Conservation (phyloP, 1,140 invertebrate species). For the Conopomorpha cramerella region DNA sequence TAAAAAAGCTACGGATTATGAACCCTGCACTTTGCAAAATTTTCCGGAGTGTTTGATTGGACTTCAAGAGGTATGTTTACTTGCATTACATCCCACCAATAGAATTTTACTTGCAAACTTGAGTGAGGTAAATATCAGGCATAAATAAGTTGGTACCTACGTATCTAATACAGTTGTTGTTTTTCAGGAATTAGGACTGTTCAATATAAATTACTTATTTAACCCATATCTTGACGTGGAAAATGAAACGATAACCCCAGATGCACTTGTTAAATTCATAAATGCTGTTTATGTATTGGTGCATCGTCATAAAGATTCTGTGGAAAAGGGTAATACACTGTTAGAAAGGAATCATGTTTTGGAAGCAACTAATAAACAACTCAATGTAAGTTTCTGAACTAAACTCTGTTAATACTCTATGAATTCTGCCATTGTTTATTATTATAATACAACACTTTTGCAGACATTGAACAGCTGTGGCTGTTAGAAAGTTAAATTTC, state of each 20-base stretch:
- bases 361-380: conserved; percentile 35
- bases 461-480: too few relatives aligned
- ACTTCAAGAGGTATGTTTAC: conserved; percentile 26
- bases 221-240: conserved; percentile 37
- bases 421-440: background rate
- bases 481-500: too few relatives aligned
- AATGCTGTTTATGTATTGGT: conserved; percentile 36
- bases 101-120: too few relatives aligned
- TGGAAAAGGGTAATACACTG: conserved; percentile 24
- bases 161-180: conserved; percentile 3
- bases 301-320: conserved; percentile 26
- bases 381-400: conserved; percentile 23
- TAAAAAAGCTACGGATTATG: conserved; percentile 35
- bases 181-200: conserved; percentile 33
- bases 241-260: conserved; percentile 17
- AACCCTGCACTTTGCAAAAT: conserved; percentile 37
- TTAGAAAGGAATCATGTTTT: conserved; percentile 32
- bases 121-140: too few relatives aligned
- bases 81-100: background rate
- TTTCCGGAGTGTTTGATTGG: conserved; percentile 42
- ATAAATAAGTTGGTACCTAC: too few relatives aligned
- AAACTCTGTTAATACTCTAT: conserved; percentile 1
- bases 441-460: too few relatives aligned
- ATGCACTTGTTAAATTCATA: conserved; percentile 32
- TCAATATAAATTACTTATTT: conserved; percentile 37